These are phyloP conservation scores for Epinotia ramella DNA, from an alignment of 2,888 invertebrate species.

Conservation along the genomic window DNA sequence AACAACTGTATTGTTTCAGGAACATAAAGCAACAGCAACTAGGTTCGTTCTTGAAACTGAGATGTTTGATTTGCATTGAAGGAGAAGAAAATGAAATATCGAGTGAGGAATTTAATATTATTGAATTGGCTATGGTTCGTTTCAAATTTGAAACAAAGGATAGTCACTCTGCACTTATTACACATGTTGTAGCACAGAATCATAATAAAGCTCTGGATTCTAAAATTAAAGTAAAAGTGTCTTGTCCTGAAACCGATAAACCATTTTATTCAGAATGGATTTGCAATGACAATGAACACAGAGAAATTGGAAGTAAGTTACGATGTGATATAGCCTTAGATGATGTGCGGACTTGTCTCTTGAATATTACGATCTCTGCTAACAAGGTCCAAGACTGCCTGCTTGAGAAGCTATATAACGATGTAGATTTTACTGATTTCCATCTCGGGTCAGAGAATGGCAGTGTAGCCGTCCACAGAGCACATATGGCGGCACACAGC, in stretches of 20 bases:
- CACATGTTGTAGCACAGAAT: not conserved
- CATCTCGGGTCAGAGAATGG: slow-evolving; percentile 64
- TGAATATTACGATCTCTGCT: slow-evolving; percentile 7
- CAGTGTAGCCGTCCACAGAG: slow-evolving; percentile 60
- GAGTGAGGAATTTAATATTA: slow-evolving; percentile 1
- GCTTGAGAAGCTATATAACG: slow-evolving; percentile 50
- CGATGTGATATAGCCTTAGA: not conserved
- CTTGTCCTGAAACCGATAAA: slow-evolving; percentile 3
- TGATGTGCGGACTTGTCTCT: slow-evolving; percentile 3
- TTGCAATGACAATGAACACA: not conserved
- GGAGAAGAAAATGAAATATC: slow-evolving; percentile 14
- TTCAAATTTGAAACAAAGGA: slow-evolving; percentile 1
- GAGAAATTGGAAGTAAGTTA: not conserved
- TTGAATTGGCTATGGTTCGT: not conserved
- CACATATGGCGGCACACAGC: slow-evolving; percentile 63
- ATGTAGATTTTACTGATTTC: slow-evolving; percentile 65
- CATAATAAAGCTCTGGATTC: not conserved
- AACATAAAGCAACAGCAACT: not conserved
- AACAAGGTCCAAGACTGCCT: not conserved
- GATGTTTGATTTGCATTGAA: slow-evolving; percentile 2
- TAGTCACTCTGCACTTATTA: not conserved
- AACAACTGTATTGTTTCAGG: slow-evolving; percentile 1
- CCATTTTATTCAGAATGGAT: slow-evolving; percentile 13
- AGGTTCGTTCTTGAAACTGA: slow-evolving; percentile 13
- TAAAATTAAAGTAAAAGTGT: not conserved